A percentile compares a stretch with the other conserved stretches of the same genome.
phyloP scores from a whole-genome alignment of 1,140 invertebrate species.

The Callitettix versicolor region DNA sequence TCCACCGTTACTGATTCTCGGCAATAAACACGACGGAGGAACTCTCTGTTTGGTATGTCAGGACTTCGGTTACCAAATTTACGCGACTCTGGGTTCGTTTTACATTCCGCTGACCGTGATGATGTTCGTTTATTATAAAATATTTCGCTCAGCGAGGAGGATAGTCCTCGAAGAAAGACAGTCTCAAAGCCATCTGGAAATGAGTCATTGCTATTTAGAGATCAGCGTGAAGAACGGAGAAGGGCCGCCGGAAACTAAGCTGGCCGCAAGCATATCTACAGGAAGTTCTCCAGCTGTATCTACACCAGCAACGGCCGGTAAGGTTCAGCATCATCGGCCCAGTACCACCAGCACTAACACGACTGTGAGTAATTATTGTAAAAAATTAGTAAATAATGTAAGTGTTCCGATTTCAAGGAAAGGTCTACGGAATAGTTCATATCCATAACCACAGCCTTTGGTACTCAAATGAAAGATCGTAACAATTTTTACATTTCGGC shows the following conservation, averaged over 20 bases:
- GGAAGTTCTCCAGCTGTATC: slow-evolving; percentile 24
- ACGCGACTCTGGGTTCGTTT: slow-evolving; percentile 81
- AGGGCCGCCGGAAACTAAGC: slow-evolving; percentile 46
- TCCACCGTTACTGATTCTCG: slow-evolving; percentile 75
- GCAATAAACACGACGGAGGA: slow-evolving; percentile 65
- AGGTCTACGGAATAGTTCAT: no score
- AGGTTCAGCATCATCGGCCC: slow-evolving; percentile 35
- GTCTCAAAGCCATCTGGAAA: slow-evolving; percentile 72
- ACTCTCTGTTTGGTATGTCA: slow-evolving; percentile 72
- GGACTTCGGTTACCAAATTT: slow-evolving; percentile 73
- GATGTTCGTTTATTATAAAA: slow-evolving; percentile 86
- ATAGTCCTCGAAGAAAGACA: slow-evolving; percentile 76
- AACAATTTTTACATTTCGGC: background rate
- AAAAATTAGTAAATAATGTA: no score
- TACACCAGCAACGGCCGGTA: slow-evolving; percentile 35
- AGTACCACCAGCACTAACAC: slow-evolving; percentile 51
- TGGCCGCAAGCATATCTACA: slow-evolving; percentile 35
- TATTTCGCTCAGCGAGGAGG: slow-evolving; percentile 71
- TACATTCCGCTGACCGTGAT: slow-evolving; percentile 82
- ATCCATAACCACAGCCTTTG: no score
- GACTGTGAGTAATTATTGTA: slow-evolving; percentile 42
- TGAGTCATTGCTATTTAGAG: slow-evolving; percentile 58
- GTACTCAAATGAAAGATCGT: background rate
- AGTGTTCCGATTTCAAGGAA: no score
- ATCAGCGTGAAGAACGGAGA: slow-evolving; percentile 55